These are phyloP conservation scores for Drosophila auraria DNA, from an alignment of 1,140 invertebrate species.

Conservation along the genomic window DNA sequence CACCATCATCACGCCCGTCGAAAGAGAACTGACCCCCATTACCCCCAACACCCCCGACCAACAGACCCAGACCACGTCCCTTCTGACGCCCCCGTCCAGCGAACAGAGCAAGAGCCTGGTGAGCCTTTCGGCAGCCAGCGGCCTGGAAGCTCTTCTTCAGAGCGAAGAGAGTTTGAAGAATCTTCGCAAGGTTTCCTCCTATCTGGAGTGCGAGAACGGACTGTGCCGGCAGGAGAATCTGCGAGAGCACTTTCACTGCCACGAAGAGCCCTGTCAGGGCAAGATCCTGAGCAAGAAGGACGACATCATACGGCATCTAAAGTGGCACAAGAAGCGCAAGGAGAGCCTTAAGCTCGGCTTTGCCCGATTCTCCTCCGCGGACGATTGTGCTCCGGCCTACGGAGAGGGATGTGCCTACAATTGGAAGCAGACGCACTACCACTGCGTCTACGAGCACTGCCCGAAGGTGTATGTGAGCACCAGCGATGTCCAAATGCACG, in stretches of 20 bases:
- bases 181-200: slow-evolving; percentile 78
- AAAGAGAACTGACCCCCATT: slow-evolving; percentile 44
- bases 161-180: slow-evolving; percentile 80
- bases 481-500: slow-evolving; percentile 99
- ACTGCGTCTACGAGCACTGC: slow-evolving; percentile 98
- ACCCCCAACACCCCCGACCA: slow-evolving; percentile 60
- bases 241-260: slow-evolving; percentile 98
- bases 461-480: slow-evolving; percentile 99
- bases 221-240: slow-evolving; percentile 79
- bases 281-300: slow-evolving; percentile 98
- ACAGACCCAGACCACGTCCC: slow-evolving; percentile 58
- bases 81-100: slow-evolving; percentile 77
- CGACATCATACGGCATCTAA: slow-evolving; percentile 98
- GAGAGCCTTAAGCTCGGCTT: slow-evolving; percentile 98
- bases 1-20: slow-evolving; percentile 55
- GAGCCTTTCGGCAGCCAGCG: slow-evolving; percentile 60
- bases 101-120: slow-evolving; percentile 69
- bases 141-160: slow-evolving; percentile 74
- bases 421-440: slow-evolving; percentile 98
- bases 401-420: slow-evolving; percentile 94
- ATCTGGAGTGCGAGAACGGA: slow-evolving; percentile 81
- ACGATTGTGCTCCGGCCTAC: slow-evolving; percentile 92
- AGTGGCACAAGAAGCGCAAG: slow-evolving; percentile 99
- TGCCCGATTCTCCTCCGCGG: slow-evolving; percentile 95
- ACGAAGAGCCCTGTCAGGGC: slow-evolving; percentile 92